These are phyloP conservation scores for Gortyna flavago DNA, from an alignment of 2,888 invertebrate species.

Conservation along the genomic window DNA sequence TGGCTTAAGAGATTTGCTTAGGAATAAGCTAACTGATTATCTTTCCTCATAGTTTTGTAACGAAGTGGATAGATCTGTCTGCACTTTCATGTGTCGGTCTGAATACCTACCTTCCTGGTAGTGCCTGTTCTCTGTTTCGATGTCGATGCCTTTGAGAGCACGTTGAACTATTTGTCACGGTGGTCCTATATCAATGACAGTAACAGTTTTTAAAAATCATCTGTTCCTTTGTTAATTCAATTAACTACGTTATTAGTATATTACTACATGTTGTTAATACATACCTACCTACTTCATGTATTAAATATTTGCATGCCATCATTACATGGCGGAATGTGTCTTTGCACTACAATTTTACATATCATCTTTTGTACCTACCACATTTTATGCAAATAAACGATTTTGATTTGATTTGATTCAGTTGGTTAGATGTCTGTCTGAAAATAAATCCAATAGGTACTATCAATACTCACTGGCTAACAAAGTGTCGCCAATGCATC, in stretches of 20 bases:
- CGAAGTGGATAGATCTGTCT: neutral
- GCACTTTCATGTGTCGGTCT: neutral
- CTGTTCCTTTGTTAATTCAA: no score
- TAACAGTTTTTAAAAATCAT: no score
- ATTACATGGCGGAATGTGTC: no score
- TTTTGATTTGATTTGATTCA: no score
- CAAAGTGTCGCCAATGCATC: neutral
- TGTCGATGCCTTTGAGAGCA: neutral
- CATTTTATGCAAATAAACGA: no score
- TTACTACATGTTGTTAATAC: no score
- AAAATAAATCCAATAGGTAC: neutral
- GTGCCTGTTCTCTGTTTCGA: neutral
- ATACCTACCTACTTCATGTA: no score
- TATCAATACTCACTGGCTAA: neutral
- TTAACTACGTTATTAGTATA: no score
- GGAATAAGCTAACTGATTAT: neutral
- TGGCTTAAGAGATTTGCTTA: slow-evolving; percentile 16
- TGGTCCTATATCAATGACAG: neutral
- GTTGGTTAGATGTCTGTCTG: neutral
- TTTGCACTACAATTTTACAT: no score
- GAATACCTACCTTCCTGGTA: neutral
- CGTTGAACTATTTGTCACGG: neutral
- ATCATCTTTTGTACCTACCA: no score
- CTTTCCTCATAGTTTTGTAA: neutral
- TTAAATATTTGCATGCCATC: no score